Conservation (phyloP, 2,113 vertebrate species). For the Plestiodon gilberti region DNA sequence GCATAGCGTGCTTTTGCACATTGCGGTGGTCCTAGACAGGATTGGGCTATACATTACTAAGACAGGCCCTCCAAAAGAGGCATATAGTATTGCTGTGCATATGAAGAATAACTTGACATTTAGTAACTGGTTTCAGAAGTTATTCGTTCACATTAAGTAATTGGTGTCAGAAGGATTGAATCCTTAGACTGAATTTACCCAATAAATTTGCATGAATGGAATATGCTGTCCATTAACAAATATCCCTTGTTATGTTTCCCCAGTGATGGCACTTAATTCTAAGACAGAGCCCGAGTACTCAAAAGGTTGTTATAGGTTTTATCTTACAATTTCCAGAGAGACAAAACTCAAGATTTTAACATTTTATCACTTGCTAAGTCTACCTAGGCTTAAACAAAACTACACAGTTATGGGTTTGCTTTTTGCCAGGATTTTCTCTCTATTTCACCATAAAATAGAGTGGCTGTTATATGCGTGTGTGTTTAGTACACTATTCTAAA, state of each 20-base stretch:
- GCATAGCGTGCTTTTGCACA: too few relatives aligned
- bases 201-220: neutral
- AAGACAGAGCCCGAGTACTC: neutral
- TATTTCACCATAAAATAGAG: neutral
- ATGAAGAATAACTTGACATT: neutral
- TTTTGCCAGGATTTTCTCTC: neutral
- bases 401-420: neutral
- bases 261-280: neutral
- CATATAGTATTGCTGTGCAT: too few relatives aligned
- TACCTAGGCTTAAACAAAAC: neutral
- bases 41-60: too few relatives aligned
- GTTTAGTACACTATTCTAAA: neutral
- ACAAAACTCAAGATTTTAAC: neutral
- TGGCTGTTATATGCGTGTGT: constrained; percentile 7
- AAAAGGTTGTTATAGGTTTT: neutral
- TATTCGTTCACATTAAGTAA: too few relatives aligned
- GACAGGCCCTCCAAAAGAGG: too few relatives aligned
- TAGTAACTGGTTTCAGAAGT: too few relatives aligned
- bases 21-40: too few relatives aligned
- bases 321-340: neutral
- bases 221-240: neutral
- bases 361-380: neutral
- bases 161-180: neutral
- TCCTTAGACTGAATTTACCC: neutral
- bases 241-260: neutral